Conservation (phyloP, 2,797 vertebrate species). For the Oophaga sylvatica region DNA sequence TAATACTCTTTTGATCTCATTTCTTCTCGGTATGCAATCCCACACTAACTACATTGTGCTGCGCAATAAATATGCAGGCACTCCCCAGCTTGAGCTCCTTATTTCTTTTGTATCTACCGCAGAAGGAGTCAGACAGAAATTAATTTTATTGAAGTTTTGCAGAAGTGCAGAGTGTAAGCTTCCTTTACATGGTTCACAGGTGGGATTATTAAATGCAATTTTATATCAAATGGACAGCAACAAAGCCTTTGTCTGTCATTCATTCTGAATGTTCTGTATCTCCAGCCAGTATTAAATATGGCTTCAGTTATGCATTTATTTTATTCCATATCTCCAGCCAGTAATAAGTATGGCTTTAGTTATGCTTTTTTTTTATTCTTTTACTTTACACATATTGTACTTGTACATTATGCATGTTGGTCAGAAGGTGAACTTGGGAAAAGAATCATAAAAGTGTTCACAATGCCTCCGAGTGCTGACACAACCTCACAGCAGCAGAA, state of each 20-base stretch:
- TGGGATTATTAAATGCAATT: conserved; percentile 51
- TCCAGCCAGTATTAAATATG: background rate
- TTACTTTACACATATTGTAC: background rate
- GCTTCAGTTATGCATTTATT: conserved; percentile 4
- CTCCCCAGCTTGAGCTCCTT: conserved; percentile 26
- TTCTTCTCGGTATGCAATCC: conserved; percentile 37
- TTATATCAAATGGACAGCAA: conserved; percentile 29
- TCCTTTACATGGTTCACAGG: conserved; percentile 46
- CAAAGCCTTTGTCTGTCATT: conserved; percentile 6
- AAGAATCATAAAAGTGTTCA: background rate
- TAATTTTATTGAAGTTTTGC: conserved; percentile 40
- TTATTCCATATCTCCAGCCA: too few relatives aligned
- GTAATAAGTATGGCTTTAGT: too few relatives aligned
- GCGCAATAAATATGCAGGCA: conserved; percentile 36
- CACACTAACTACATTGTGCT: conserved; percentile 39
- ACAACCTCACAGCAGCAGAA: background rate
- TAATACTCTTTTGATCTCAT: conserved; percentile 48
- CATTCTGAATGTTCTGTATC: conserved; percentile 21
- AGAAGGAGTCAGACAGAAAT: conserved; percentile 32
- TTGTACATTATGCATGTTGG: background rate
- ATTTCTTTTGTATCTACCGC: conserved; percentile 30
- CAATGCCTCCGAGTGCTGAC: background rate
- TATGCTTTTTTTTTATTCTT: background rate
- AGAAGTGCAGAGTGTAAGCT: conserved; percentile 12
- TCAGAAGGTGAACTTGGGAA: background rate